phyloP scores from a whole-genome alignment of 1,140 invertebrate species.

The Probaryconus sp. region DNA sequence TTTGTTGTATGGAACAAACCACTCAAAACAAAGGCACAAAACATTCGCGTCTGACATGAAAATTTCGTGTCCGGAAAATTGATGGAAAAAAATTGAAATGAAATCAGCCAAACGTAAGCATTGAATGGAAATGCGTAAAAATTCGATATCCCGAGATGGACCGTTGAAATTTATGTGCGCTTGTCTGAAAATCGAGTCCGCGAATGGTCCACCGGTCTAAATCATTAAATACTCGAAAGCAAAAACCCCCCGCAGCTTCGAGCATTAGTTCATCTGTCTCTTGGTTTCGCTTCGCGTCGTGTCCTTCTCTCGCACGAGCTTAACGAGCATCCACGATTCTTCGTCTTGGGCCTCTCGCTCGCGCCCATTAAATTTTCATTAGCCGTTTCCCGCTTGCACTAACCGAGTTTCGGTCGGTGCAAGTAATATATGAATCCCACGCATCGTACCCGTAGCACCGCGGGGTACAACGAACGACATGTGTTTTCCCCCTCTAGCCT shows the following conservation, averaged over 20 bases:
- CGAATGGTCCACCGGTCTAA: constrained; percentile 67
- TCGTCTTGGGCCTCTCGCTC: constrained; percentile 34
- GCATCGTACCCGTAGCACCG: constrained; percentile 74
- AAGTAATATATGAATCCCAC: constrained; percentile 76
- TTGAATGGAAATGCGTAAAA: constrained; percentile 16
- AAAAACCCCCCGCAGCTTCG: constrained; percentile 70
- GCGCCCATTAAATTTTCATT: constrained; percentile 40
- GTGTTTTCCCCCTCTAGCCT: constrained; percentile 71
- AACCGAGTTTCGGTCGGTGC: constrained; percentile 60
- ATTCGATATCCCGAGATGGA: constrained; percentile 34
- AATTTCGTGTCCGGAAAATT: constrained; percentile 4
- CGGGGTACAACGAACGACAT: constrained; percentile 77
- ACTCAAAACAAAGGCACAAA: too few relatives aligned
- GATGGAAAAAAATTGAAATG: background rate
- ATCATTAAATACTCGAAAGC: constrained; percentile 76
- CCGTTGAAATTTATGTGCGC: constrained; percentile 63
- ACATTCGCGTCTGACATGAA: too few relatives aligned
- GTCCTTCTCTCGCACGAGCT: constrained; percentile 46
- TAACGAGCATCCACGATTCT: constrained; percentile 58
- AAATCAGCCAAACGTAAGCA: too few relatives aligned
- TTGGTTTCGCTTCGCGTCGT: constrained; percentile 68
- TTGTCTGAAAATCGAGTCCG: constrained; percentile 68
- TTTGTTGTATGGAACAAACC: too few relatives aligned
- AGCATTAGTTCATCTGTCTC: constrained; percentile 77
- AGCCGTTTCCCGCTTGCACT: constrained; percentile 41